A percentile compares a stretch with the other conserved stretches of the same genome.
Conservation (phyloP, 1,140 invertebrate species). For the Anoplophora glabripennis region DNA sequence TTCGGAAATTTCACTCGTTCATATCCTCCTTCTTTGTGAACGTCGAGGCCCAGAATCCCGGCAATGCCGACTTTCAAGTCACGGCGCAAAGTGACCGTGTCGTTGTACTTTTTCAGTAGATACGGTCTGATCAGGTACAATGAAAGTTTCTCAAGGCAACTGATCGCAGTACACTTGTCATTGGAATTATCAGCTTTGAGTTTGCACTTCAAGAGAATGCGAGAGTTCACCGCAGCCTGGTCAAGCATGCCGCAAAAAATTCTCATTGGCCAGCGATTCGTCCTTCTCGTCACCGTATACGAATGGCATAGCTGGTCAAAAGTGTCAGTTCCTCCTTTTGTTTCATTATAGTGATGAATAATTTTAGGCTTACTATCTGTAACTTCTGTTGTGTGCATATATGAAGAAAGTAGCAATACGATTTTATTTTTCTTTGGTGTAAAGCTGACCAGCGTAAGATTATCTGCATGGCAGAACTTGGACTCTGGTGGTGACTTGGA, state of each 20-base stretch:
- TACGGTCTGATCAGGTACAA: no score
- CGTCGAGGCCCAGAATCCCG: background rate
- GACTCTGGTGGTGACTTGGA: background rate
- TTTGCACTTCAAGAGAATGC: slow-evolving; percentile 3
- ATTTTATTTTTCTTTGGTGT: slow-evolving; percentile 14
- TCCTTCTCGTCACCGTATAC: slow-evolving; percentile 33
- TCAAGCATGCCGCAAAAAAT: slow-evolving; percentile 11
- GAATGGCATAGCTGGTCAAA: slow-evolving; percentile 49
- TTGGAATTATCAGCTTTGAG: background rate
- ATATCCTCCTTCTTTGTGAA: background rate
- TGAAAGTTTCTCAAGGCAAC: background rate
- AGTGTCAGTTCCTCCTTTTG: slow-evolving; percentile 52
- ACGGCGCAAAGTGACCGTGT: no score
- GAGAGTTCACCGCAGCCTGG: slow-evolving; percentile 2
- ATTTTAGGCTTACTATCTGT: slow-evolving; percentile 39
- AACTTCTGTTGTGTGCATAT: background rate
- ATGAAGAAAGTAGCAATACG: slow-evolving; percentile 3
- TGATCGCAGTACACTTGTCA: background rate
- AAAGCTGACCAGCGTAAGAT: slow-evolving; percentile 7
- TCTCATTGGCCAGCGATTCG: slow-evolving; percentile 22
- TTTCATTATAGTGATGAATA: slow-evolving; percentile 48
- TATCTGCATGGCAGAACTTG: background rate
- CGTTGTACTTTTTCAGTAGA: no score
- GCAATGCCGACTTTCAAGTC: no score
- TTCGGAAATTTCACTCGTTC: background rate